Base-by-base conservation (phyloP, 35 echinoderm and acorn worm genomes). In the Ophioderma brevispina region DNA sequence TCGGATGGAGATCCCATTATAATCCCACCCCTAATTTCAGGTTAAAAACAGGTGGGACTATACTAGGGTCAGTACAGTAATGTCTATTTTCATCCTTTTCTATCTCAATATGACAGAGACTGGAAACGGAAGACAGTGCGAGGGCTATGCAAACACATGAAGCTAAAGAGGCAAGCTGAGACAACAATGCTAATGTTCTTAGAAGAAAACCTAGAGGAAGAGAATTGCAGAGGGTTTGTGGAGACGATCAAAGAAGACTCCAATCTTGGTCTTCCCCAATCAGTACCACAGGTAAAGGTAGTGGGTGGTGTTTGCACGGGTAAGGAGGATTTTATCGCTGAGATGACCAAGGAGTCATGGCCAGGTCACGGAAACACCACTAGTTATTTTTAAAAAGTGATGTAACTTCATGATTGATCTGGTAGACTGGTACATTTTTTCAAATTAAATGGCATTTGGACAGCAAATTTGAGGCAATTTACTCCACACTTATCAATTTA, bases 181-280 rank as follows among this genome's bases (percentile, higher is more conserved):
- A 37, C 78, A 55, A 94, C 92, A 1, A 86, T 94, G 81, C 0
- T 64, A n/a, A 76, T 79, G 79, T 84, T 94, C 80, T 42, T 94
- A 10, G 55, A 37, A 31, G 78, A 79, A 13, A 52, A 52, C 13
- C 70, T 80, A 34, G 76, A 85, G 17, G 64, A 83, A 18, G 13
- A 79, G 8, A 82, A 84, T 79, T 87, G 86, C 33, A 35, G 76
- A 21, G 87, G 82, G 37, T 94, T 89, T 35, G 78, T 82, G 0
- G 87, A 85, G 39, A 49, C 63, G 0, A 80, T 94, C 1, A 39
- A 38, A 31, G 81, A 89, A 33, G 92, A 89, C 31, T 38, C 87
- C 31, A 75, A 37, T 14, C 80, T 78, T 36, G 64, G 55, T 21
- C 88, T 85, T 36, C 92, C 92, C 46, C 79, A 89, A 25, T 59